phyloP scores from a whole-genome alignment of 2,888 invertebrate species.

The Polydrusus tereticollis region DNA sequence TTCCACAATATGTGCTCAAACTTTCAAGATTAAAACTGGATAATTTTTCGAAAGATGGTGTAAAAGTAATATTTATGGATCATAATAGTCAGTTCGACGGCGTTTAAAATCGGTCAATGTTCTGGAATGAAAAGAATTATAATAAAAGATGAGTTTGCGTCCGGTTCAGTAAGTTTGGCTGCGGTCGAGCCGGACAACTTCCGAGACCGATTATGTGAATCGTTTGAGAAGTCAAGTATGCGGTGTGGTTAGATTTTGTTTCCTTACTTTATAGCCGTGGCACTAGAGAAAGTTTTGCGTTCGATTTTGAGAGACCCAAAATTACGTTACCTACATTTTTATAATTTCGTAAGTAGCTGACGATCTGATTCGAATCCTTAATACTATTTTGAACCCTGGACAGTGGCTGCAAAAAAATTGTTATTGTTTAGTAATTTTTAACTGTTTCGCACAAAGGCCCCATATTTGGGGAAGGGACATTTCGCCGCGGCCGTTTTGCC shows the following conservation, averaged over 20 bases:
- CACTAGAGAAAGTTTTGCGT: not conserved
- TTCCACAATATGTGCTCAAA: slow-evolving; percentile 19
- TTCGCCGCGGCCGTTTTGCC: too few relatives aligned
- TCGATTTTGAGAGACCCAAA: too few relatives aligned
- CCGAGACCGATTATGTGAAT: slow-evolving; percentile 36
- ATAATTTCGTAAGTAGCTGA: too few relatives aligned
- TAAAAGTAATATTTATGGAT: slow-evolving; percentile 62
- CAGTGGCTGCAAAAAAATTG: too few relatives aligned
- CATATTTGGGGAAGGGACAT: too few relatives aligned
- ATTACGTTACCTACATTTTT: too few relatives aligned
- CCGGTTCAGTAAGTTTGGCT: slow-evolving; percentile 33
- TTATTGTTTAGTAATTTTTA: too few relatives aligned
- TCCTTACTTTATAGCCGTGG: not conserved
- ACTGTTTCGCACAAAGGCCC: too few relatives aligned
- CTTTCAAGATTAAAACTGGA: slow-evolving; percentile 22
- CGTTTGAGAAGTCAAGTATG: slow-evolving; percentile 37
- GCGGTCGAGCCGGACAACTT: slow-evolving; percentile 45
- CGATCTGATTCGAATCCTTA: too few relatives aligned
- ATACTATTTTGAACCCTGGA: too few relatives aligned
- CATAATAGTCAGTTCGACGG: slow-evolving; percentile 65
- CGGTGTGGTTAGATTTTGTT: not conserved
- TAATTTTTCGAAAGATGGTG: slow-evolving; percentile 43
- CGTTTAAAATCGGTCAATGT: slow-evolving; percentile 64
- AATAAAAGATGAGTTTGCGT: slow-evolving; percentile 62
- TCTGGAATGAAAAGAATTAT: slow-evolving; percentile 65